Evolutionary conservation across 2,888 invertebrate species (phyloP).

Genomic region (Caenorhabditis sp.): DNA sequence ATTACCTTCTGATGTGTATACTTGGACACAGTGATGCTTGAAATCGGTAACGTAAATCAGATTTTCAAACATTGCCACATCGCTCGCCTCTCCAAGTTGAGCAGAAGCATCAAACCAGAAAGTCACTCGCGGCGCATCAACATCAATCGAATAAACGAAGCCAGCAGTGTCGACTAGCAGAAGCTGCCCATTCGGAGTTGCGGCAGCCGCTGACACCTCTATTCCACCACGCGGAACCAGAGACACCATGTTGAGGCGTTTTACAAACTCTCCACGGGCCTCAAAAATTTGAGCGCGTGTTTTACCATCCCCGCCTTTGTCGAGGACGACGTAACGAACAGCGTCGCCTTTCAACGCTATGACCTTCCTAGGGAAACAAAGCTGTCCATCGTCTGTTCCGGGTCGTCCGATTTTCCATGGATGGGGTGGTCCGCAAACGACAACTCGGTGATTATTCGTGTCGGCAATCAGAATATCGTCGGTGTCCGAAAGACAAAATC

Average conservation of each 20-base stretch:
- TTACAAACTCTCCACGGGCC: slow-evolving; percentile 65
- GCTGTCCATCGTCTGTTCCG: slow-evolving; percentile 72
- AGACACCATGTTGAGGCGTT: slow-evolving; percentile 61
- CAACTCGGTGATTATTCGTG: slow-evolving; percentile 76
- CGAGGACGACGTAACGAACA: slow-evolving; percentile 68
- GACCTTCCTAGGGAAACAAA: slow-evolving; percentile 75
- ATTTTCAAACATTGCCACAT: slow-evolving; percentile 73
- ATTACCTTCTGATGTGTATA: slow-evolving; percentile 70
- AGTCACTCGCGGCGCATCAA: slow-evolving; percentile 61
- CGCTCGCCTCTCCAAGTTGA: slow-evolving; percentile 70
- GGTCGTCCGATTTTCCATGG: slow-evolving; percentile 71
- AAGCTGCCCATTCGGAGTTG: slow-evolving; percentile 66
- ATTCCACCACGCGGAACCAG: slow-evolving; percentile 67
- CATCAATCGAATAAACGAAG: slow-evolving; percentile 64
- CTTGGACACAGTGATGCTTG: slow-evolving; percentile 74
- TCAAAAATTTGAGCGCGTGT: slow-evolving; percentile 68
- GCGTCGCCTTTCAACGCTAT: slow-evolving; percentile 62
- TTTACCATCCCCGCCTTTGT: slow-evolving; percentile 66
- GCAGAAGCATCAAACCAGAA: slow-evolving; percentile 67
- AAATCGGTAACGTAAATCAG: slow-evolving; percentile 74
- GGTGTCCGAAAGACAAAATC: slow-evolving; percentile 72
- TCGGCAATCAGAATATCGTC: slow-evolving; percentile 76
- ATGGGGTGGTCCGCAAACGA: slow-evolving; percentile 68
- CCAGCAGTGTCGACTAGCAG: slow-evolving; percentile 72
- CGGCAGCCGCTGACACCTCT: slow-evolving; percentile 65